These are phyloP conservation scores for Hemibagrus guttatus DNA, from an alignment of 2,797 vertebrate genomes.

Conservation along the genomic window DNA sequence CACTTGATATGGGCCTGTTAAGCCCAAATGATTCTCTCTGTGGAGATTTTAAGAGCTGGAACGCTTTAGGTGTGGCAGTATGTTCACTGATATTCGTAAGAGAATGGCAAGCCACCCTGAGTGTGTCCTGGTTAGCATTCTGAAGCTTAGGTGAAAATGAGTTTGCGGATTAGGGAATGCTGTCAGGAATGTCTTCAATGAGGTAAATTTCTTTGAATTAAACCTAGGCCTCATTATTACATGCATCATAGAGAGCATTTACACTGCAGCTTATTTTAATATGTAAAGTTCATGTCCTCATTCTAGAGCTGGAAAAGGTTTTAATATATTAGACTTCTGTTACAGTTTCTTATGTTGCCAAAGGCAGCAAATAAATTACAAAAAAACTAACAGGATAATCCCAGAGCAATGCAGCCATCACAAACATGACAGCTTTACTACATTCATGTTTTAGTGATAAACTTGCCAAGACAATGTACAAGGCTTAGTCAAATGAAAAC, in stretches of 20 bases:
- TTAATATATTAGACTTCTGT: neutral
- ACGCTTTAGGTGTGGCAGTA: neutral
- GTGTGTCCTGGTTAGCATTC: slow-evolving; percentile 46
- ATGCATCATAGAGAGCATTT: neutral
- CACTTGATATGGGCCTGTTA: neutral
- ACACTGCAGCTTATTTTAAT: neutral
- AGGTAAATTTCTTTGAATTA: neutral
- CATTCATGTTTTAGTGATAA: neutral
- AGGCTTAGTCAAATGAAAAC: neutral
- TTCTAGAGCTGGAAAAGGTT: neutral
- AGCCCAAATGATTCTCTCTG: neutral
- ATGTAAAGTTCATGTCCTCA: neutral
- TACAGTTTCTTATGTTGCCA: neutral
- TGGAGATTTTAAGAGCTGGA: neutral
- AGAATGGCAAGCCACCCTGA: slow-evolving; percentile 5
- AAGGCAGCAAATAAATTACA: neutral
- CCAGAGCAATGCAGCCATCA: neutral
- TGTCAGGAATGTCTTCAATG: slow-evolving; percentile 11
- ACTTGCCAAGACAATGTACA: neutral
- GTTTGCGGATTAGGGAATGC: slow-evolving; percentile 41
- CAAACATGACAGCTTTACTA: neutral
- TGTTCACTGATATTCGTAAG: neutral
- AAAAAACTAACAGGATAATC: neutral
- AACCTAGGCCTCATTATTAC: neutral
- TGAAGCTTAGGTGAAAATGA: slow-evolving; percentile 54